Conservation (phyloP, 2,888 invertebrate genomes). For the Hydropsyche betteni region DNA sequence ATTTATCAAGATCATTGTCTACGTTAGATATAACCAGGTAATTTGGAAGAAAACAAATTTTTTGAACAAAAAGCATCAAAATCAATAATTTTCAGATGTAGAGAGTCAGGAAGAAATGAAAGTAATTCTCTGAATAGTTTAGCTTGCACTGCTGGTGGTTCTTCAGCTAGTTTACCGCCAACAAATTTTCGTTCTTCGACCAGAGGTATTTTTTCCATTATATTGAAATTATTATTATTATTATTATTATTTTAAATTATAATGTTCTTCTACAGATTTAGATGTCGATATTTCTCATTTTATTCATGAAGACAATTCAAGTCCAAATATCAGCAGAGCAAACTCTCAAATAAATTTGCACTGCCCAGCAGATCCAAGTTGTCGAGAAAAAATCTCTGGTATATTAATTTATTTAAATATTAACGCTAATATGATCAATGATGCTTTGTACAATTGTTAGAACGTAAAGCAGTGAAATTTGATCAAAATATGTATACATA, state of each 20-base stretch:
- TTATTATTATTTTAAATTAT: neutral
- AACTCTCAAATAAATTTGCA: neutral
- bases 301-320: slow-evolving; percentile 15
- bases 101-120: slow-evolving; percentile 4
- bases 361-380: slow-evolving; percentile 38
- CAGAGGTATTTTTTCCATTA: neutral
- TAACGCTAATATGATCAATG: no score
- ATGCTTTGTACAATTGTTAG: no score
- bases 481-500: no score
- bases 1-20: slow-evolving; percentile 48
- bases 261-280: neutral
- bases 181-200: slow-evolving; percentile 21
- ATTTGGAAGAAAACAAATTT: no score
- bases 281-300: slow-evolving; percentile 5
- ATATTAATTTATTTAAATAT: no score
- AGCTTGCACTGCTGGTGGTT: slow-evolving; percentile 45
- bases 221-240: neutral
- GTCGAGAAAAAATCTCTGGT: slow-evolving; percentile 36
- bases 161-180: slow-evolving; percentile 43
- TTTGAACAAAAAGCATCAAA: no score
- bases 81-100: slow-evolving; percentile 24
- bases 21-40: slow-evolving; percentile 47
- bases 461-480: no score
- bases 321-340: slow-evolving; percentile 27
- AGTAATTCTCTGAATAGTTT: slow-evolving; percentile 44